phyloP scores from a whole-genome alignment of 2,888 invertebrate species.

The Scaptomyza reducta region DNA sequence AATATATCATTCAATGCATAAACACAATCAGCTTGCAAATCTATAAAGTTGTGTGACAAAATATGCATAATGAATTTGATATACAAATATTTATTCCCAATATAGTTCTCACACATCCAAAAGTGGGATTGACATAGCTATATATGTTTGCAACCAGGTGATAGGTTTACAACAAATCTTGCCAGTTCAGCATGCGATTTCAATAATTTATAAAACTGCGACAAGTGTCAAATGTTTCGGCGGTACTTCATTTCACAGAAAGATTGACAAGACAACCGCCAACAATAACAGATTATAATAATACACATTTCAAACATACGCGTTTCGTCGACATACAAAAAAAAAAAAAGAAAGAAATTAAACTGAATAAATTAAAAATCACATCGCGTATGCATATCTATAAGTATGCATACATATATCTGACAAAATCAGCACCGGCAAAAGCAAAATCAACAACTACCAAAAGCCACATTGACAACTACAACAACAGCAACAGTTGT shows the following conservation, averaged over 20 bases:
- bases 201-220: constrained; percentile 47
- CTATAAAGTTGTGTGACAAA: constrained; percentile 22
- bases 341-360: constrained; percentile 24
- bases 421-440: constrained; percentile 56
- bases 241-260: constrained; percentile 41
- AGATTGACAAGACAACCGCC: constrained; percentile 8
- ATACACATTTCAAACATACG: constrained; percentile 59
- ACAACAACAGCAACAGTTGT: constrained; percentile 35
- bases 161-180: constrained; percentile 31
- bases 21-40: background rate
- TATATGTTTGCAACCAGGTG: constrained; percentile 27
- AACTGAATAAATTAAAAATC: constrained; percentile 73
- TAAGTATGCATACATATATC: constrained; percentile 27
- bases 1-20: constrained; percentile 13
- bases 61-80: constrained; percentile 28
- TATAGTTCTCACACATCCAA: constrained; percentile 28
- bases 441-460: constrained; percentile 20
- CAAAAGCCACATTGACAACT: constrained; percentile 16
- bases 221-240: constrained; percentile 44
- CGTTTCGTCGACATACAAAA: constrained; percentile 44
- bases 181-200: constrained; percentile 22
- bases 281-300: constrained; percentile 30
- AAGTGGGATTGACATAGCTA: constrained; percentile 4
- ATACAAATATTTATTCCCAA: constrained; percentile 19
- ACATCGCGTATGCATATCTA: constrained; percentile 62